Conservation (phyloP, 2,113 vertebrate genomes). For the Pogonocichla stellata region DNA sequence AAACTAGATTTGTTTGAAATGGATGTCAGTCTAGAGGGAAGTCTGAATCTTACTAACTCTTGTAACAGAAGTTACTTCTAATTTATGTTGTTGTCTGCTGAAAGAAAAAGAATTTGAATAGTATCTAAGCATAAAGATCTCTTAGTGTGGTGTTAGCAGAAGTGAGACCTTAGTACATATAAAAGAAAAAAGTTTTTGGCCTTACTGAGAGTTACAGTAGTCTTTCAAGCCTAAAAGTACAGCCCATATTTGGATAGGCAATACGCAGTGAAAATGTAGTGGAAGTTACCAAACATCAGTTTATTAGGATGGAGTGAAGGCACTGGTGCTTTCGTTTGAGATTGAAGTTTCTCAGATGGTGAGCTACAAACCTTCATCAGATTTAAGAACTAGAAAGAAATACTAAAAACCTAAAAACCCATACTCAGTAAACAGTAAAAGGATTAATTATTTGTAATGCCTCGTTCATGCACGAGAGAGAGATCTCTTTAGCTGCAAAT, state of each 20-base stretch:
- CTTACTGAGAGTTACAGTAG: background rate
- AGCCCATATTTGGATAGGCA: background rate
- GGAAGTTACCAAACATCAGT: background rate
- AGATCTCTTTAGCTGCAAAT: background rate
- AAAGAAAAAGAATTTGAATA: background rate
- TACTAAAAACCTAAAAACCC: background rate
- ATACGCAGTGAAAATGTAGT: accelerated
- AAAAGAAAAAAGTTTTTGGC: background rate
- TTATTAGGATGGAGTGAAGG: background rate
- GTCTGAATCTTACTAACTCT: background rate
- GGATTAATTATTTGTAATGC: background rate
- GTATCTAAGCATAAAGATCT: background rate
- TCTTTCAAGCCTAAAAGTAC: background rate
- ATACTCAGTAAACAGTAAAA: background rate
- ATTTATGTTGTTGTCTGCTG: background rate
- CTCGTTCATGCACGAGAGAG: background rate
- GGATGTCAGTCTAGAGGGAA: background rate
- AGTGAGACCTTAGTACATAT: background rate
- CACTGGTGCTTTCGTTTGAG: background rate
- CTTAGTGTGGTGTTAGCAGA: background rate
- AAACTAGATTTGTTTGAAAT: background rate
- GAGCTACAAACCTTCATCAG: background rate
- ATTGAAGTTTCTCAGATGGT: background rate
- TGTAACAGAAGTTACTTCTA: background rate
- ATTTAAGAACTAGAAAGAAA: background rate